A percentile compares a stretch with the other conserved stretches of the same genome.
Conservation (phyloP, 2,888 invertebrate species). For the Julus scandinavius region DNA sequence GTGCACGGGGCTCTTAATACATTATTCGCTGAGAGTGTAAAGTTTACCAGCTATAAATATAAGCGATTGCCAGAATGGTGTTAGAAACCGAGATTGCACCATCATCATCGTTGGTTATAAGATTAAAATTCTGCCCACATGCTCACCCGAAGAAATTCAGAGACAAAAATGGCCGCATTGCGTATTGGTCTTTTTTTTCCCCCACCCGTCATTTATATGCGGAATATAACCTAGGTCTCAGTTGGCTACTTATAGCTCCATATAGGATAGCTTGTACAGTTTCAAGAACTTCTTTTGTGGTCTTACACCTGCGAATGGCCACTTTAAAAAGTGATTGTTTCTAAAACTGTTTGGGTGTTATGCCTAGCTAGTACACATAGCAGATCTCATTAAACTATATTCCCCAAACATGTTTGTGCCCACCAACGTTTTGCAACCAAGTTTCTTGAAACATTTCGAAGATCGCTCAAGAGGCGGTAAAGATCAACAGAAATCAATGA, state of each 20-base stretch:
- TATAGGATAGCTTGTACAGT: not conserved
- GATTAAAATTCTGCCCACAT: conserved; percentile 28
- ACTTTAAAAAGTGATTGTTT: not conserved
- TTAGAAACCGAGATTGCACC: conserved; percentile 1
- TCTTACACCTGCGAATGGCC: not conserved
- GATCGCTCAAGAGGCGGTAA: no score
- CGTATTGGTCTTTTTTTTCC: not conserved
- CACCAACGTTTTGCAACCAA: no score
- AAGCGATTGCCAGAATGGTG: not conserved
- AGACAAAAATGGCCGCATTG: conserved; percentile 27
- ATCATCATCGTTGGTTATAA: conserved; percentile 9
- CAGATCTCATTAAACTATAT: no score
- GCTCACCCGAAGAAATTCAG: conserved; percentile 3
- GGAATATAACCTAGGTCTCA: conserved; percentile 13
- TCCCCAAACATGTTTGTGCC: no score
- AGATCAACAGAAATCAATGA: no score
- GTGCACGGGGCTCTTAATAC: conserved; percentile 5
- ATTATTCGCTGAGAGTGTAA: conserved; percentile 28
- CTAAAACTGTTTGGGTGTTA: not conserved
- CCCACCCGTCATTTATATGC: not conserved
- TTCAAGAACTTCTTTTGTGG: not conserved
- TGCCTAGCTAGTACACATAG: no score
- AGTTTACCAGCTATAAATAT: conserved; percentile 29
- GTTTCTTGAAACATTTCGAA: no score
- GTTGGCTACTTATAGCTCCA: not conserved